A percentile compares a stretch with the other conserved stretches of the same genome.
Evolutionary conservation across 2,797 vertebrate genomes (phyloP).

Genomic region (Eurystomus glaucurus): DNA sequence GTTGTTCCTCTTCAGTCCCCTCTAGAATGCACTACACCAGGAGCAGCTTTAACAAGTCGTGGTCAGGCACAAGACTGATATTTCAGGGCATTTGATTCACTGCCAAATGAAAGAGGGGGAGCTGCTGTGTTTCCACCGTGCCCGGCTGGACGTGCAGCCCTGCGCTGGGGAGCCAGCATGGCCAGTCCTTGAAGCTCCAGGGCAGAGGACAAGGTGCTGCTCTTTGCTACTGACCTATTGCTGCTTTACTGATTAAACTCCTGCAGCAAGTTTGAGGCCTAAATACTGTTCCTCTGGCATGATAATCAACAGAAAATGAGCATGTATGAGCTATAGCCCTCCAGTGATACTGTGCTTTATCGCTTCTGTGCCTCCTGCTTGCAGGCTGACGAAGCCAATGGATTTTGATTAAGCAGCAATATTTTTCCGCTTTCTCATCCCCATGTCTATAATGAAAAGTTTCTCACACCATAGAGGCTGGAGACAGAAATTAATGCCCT

Average conservation of each 20-base stretch:
- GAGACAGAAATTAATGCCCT: not conserved
- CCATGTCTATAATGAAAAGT: not conserved
- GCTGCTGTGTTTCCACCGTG: not conserved
- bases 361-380: not conserved
- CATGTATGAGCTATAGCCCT: rapidly evolving
- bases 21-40: not conserved
- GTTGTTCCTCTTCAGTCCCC: not conserved
- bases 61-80: not conserved
- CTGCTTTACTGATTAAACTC: not conserved
- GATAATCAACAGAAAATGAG: not conserved
- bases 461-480: not conserved
- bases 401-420: not conserved
- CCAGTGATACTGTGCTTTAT: not conserved
- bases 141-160: not conserved
- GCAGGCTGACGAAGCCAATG: not conserved
- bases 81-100: rapidly evolving
- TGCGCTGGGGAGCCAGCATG: not conserved
- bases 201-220: not conserved
- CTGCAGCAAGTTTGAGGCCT: not conserved
- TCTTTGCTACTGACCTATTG: rapidly evolving
- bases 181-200: not conserved
- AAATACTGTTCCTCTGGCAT: not conserved
- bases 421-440: rapidly evolving
- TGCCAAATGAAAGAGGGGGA: not conserved
- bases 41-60: not conserved